phyloP scores from a whole-genome alignment of 2,797 vertebrate genomes.

The Tapirus indicus region DNA sequence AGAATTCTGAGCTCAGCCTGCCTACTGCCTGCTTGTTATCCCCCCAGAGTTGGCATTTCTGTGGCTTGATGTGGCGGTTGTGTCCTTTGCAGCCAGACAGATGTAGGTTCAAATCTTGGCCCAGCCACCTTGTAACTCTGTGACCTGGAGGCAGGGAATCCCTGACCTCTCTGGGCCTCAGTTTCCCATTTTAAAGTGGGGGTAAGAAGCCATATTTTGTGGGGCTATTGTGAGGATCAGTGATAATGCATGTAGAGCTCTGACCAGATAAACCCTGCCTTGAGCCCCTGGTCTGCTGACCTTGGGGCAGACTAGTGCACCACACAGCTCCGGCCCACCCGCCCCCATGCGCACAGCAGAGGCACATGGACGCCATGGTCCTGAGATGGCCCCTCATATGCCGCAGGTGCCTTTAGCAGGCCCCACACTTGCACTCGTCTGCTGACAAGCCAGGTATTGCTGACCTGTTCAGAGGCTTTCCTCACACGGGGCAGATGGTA shows the following conservation, averaged over 20 bases:
- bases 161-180: not conserved
- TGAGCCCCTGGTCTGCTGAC: not conserved
- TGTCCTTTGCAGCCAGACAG: not conserved
- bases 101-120: constrained; percentile 29
- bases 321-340: accelerated
- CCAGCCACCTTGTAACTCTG: not conserved
- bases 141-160: not conserved
- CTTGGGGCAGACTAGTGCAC: not conserved
- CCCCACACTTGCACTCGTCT: not conserved
- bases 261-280: not conserved
- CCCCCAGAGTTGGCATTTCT: not conserved
- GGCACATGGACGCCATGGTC: accelerated
- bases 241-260: not conserved
- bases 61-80: not conserved
- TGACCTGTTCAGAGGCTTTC: not conserved
- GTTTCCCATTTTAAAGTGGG: constrained; percentile 23
- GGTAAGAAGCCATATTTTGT: not conserved
- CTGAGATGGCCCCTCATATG: no score
- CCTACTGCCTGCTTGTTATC: not conserved
- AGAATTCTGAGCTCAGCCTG: not conserved
- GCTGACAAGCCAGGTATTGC: not conserved
- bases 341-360: not conserved
- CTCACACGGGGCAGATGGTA: not conserved
- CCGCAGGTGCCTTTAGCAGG: not conserved
- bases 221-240: not conserved